Evolutionary conservation across 2,888 invertebrate genomes (phyloP), one percentile per base, ranked within the genome.

Genomic region (Anorthoa munda): DNA sequence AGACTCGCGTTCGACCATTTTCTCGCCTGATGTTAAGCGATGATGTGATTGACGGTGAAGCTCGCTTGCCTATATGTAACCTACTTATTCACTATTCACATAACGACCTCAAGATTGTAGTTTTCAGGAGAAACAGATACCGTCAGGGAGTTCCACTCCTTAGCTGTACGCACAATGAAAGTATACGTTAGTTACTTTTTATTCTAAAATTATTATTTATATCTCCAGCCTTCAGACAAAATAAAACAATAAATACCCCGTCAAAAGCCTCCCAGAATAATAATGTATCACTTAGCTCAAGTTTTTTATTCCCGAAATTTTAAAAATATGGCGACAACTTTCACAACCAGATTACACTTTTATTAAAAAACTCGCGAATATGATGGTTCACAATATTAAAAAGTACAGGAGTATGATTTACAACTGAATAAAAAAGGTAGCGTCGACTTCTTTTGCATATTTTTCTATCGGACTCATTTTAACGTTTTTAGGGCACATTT

Each of bases 341-440:
- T 82, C 75, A 77, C 72, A 53, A 60, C 39, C 72, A 70, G 82
- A 88, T 87, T 86, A 88, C 85, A 81, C 78, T 87, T 87, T 89
- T 88, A 88, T 86, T 87, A 86, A 85, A 88, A 87, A 89, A 87
- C 85, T 88, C 86, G 67, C 59, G 59, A 80, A 77, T 79, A 82
- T 80, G 76, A 84, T 81, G 77, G 79, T 81, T 76, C 79, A 77
- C 79, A 79, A 69, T 84, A 87, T 84, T 84, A 86, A 83, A 85
- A 80, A 81, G 69, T 60, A 65, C 50, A 58, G 51, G 51, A 82
- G 58, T 68, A 82, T 70, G 66, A 82, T 82, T 81, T 79, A 79
- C 60, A 70, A 66, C 70, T 66, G 51, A 51, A 67, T 70, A 46
- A 69, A 39, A 7, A 71, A 70, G 60, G 56, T 59, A 39, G 53